Evolutionary conservation across 2,113 vertebrate species (phyloP), one percentile per base, ranked within the genome.

Genomic region (Neodon shergylaensis): DNA sequence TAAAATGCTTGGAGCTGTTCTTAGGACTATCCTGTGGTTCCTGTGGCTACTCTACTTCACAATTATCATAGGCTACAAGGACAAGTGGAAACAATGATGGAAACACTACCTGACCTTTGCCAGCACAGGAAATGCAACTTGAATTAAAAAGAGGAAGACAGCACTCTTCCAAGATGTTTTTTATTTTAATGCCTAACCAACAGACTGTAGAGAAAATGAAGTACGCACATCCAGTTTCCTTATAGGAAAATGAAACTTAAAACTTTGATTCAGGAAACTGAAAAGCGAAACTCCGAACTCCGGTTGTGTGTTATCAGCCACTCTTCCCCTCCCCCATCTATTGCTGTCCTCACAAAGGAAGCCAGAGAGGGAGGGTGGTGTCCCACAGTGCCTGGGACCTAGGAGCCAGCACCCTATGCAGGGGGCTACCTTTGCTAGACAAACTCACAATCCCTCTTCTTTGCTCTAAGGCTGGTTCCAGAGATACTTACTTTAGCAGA

Each of bases 401-500:
- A n/a, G 79, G 52, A 82, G 36, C n/a, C 36, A 39, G 79, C 13
- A 17, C 36, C 36, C 11, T 39, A 36, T 7, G 36, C 36, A 54
- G 19, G 8, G n/a, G 70, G n/a, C 70, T 73, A n/a, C n/a, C 73
- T 63, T 42, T 86, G 82, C 49, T 22, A 83, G 72, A 65, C 61
- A 52, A 26, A 74, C 9, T 39, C 63, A 78, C 21, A 87, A 6
- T 44, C 39, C 92, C 52, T 95, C 95, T 77, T 31, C 39, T 86
- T 88, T 92, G n/a, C 79, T 78, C 58, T 94, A 83, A 73, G 95
- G 94, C 31, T 33, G 72, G 96, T n/a, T 91, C 26, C 84, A 21
- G n/a, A 87, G 47, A 76, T 92, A 94, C 5, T 31, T 92, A 94
- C 5, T 31, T 85, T 72, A 79, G 61, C 17, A 86, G 52, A 92